Percentiles rank a stretch among this genome's conserved stretches.
Evolutionary conservation across 2,797 vertebrate species (phyloP).

Genomic region (Mormyrus proboscirostris): DNA sequence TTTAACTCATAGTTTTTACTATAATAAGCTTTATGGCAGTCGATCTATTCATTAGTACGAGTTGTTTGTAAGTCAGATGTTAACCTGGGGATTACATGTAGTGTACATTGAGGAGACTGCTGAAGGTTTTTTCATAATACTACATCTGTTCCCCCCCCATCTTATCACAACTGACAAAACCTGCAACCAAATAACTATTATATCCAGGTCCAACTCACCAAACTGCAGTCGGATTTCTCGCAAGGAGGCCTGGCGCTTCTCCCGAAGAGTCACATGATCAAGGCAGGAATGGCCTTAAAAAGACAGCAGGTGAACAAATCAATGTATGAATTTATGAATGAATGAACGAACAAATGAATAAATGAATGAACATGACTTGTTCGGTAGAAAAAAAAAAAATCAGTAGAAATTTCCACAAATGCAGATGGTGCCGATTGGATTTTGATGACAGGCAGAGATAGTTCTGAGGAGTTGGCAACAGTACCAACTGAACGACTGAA

Average conservation of each 20-base stretch:
- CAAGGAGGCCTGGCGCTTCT: neutral
- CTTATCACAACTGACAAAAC: neutral
- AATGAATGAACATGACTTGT: neutral
- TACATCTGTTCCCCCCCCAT: neutral
- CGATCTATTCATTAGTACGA: no score
- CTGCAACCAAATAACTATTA: neutral
- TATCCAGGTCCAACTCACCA: constrained; percentile 1
- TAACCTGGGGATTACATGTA: neutral
- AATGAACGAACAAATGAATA: neutral
- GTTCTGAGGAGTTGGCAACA: neutral
- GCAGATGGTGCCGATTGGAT: neutral
- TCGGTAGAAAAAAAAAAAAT: neutral
- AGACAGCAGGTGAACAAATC: neutral
- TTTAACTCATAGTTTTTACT: no score
- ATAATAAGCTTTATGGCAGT: no score
- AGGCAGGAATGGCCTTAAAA: neutral
- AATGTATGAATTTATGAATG: neutral
- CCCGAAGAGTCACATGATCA: neutral
- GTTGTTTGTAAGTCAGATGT: no score
- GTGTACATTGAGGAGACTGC: neutral
- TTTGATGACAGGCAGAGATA: neutral
- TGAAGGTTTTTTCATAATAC: neutral
- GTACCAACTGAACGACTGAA: neutral
- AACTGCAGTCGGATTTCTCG: neutral
- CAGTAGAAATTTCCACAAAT: neutral